Conservation (phyloP, 2,797 vertebrate genomes). For the Epinephelus coioides region DNA sequence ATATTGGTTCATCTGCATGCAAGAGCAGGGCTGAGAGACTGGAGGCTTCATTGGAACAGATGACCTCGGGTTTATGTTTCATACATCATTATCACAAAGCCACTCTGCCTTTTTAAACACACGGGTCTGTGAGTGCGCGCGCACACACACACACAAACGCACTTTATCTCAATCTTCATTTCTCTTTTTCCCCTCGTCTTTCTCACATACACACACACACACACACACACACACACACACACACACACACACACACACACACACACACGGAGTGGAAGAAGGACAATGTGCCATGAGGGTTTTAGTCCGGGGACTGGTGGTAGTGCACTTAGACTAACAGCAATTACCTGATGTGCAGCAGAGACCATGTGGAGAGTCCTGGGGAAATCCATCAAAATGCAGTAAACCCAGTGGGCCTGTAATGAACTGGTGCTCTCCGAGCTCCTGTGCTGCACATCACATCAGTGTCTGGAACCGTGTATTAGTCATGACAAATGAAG, state of each 20-base stretch:
- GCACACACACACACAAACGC: neutral
- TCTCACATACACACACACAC: neutral
- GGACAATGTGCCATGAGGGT: constrained; percentile 60
- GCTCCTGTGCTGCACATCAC: constrained; percentile 53
- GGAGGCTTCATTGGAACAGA: constrained; percentile 77
- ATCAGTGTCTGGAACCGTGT: constrained; percentile 57
- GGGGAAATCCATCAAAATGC: constrained; percentile 79
- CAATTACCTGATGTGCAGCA: constrained; percentile 77
- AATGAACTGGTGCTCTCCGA: constrained; percentile 74
- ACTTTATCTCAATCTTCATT: too few species aligned
- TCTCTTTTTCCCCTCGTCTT: too few species aligned
- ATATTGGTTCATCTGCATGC: constrained; percentile 76
- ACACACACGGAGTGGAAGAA: constrained; percentile 29
- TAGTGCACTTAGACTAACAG: constrained; percentile 78
- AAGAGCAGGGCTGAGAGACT: constrained; percentile 44
- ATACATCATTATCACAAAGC: constrained; percentile 78
- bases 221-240: constrained; percentile 19
- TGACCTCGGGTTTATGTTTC: constrained; percentile 77
- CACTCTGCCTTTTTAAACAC: constrained; percentile 63
- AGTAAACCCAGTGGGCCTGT: constrained; percentile 61
- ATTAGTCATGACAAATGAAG: constrained; percentile 65
- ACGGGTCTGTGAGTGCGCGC: neutral
- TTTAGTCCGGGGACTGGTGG: constrained; percentile 57
- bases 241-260: neutral
- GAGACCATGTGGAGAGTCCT: constrained; percentile 61